A percentile compares a stretch with the other conserved stretches of the same genome.
phyloP scores from a whole-genome alignment of 2,113 vertebrate species.

The Platysternon megacephalum region DNA sequence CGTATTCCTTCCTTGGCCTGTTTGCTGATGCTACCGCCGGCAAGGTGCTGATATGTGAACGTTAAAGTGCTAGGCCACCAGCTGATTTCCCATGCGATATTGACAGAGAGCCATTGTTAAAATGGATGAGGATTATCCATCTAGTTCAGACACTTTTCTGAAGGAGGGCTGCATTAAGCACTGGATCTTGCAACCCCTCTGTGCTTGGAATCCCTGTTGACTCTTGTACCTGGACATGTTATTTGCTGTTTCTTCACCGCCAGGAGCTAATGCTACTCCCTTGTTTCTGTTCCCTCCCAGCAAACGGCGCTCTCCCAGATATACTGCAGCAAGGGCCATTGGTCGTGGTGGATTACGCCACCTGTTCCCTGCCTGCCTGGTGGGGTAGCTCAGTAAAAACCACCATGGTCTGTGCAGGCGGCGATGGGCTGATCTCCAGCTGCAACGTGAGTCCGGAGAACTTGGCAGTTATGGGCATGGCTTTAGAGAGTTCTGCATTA shows the following conservation, averaged over 20 bases:
- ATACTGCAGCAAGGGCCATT: conserved; percentile 74
- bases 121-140: background rate
- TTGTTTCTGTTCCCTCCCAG: conserved; percentile 48
- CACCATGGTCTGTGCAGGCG: conserved; percentile 77
- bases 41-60: background rate
- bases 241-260: background rate
- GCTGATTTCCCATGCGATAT: too few species aligned
- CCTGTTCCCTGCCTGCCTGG: conserved; percentile 65
- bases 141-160: background rate
- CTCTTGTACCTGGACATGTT: background rate
- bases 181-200: background rate
- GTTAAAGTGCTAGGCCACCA: too few species aligned
- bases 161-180: background rate
- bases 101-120: background rate
- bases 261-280: background rate
- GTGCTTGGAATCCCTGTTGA: background rate
- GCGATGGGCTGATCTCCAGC: conserved; percentile 73
- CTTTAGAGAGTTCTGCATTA: background rate
- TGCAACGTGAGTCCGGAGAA: conserved; percentile 66
- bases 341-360: conserved; percentile 70
- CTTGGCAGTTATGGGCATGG: background rate
- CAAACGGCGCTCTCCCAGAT: conserved; percentile 51
- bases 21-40: background rate
- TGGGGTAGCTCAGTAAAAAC: conserved; percentile 71
- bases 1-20: background rate